Evolutionary conservation across 53 echinoderm and acorn worm species (phyloP).

Genomic region (Antedon mediterranea): DNA sequence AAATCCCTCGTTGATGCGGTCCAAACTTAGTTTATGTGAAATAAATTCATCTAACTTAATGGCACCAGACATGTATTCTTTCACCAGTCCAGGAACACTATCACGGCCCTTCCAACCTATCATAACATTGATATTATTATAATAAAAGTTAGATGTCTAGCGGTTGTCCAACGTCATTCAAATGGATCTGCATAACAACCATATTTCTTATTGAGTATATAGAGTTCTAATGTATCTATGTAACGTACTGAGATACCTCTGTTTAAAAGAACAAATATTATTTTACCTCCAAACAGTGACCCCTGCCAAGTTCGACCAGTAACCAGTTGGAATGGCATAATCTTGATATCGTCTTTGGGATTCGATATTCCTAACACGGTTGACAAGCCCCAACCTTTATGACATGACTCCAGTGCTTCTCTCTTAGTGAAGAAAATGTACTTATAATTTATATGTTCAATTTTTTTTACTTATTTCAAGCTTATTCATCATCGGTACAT

Average conservation of each 20-base stretch:
- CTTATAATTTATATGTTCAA: too few species aligned
- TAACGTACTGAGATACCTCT: too few species aligned
- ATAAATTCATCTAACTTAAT: slow-evolving; percentile 89
- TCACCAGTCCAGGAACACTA: slow-evolving; percentile 75
- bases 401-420: slow-evolving; percentile 73
- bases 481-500: too few species aligned
- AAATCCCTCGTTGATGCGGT: slow-evolving; percentile 77
- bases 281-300: slow-evolving; percentile 89
- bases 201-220: too few species aligned
- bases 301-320: slow-evolving; percentile 97
- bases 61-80: slow-evolving; percentile 55
- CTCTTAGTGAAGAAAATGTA: slow-evolving; percentile 19
- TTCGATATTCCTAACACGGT: slow-evolving; percentile 85
- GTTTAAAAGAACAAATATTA: too few species aligned
- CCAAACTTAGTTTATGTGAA: slow-evolving; percentile 53
- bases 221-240: too few species aligned
- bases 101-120: slow-evolving; percentile 83
- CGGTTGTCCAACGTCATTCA: too few species aligned
- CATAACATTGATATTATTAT: too few species aligned
- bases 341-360: slow-evolving; percentile 62
- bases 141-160: too few species aligned
- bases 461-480: too few species aligned
- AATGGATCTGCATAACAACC: too few species aligned
- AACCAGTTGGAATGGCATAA: slow-evolving; percentile 92
- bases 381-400: slow-evolving; percentile 98